phyloP scores from a whole-genome alignment of 2,888 invertebrate species.

The Diaprepes abbreviatus region DNA sequence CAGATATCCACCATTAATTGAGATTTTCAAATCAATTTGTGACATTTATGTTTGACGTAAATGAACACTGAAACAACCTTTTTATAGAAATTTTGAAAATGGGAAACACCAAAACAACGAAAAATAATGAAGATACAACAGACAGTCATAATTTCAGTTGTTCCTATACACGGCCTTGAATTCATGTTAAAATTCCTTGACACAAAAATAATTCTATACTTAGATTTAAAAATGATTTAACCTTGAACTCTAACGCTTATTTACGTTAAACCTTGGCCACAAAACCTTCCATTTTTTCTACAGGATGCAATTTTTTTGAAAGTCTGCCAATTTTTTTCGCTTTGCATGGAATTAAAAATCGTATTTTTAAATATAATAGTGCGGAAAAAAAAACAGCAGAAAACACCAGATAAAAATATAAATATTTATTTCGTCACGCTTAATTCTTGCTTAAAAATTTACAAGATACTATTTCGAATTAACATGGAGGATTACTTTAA shows the following conservation, averaged over 20 bases:
- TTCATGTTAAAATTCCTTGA: not conserved
- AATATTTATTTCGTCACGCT: not conserved
- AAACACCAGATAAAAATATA: not conserved
- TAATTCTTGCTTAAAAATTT: not conserved
- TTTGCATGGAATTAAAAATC: not conserved
- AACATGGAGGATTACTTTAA: not conserved
- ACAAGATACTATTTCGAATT: not conserved
- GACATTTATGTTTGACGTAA: too few relatives aligned
- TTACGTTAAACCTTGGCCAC: conserved; percentile 11
- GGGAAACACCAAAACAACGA: too few relatives aligned
- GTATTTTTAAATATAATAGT: not conserved
- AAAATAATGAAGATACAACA: too few relatives aligned
- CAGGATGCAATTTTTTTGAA: conserved; percentile 13
- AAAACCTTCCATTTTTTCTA: not conserved
- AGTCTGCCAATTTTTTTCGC: conserved; percentile 11
- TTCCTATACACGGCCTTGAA: not conserved
- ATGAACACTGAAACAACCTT: too few relatives aligned
- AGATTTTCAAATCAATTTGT: too few relatives aligned
- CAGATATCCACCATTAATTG: too few relatives aligned
- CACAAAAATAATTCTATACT: conserved; percentile 8
- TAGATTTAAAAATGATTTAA: conserved; percentile 6
- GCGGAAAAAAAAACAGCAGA: not conserved
- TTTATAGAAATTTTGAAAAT: too few relatives aligned
- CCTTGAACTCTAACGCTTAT: conserved; percentile 20
- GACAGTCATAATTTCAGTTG: too few relatives aligned